Conservation (phyloP, 2,888 invertebrate genomes). For the Chymomyza fuscimana region DNA sequence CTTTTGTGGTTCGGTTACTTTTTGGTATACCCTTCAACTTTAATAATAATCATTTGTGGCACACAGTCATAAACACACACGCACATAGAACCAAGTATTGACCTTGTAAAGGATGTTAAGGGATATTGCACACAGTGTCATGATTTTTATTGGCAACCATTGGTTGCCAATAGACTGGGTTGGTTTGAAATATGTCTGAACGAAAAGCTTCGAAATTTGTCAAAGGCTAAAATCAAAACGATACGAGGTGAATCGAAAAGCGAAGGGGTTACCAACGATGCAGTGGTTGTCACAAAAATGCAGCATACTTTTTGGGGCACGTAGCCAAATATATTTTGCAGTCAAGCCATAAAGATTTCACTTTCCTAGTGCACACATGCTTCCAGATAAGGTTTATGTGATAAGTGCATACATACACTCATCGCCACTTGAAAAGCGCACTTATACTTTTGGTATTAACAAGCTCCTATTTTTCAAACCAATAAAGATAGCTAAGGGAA, state of each 20-base stretch:
- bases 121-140: background rate
- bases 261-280: constrained; percentile 10
- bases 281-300: constrained; percentile 37
- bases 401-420: too few species aligned
- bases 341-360: background rate
- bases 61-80: too few species aligned
- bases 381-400: background rate
- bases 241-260: background rate
- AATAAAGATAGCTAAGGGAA: too few species aligned
- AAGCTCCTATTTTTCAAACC: too few species aligned
- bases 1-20: background rate
- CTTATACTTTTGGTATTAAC: too few species aligned
- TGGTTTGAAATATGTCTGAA: background rate
- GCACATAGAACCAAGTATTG: too few species aligned
- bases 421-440: too few species aligned
- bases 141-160: background rate
- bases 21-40: background rate
- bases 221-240: constrained; percentile 18
- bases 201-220: constrained; percentile 14
- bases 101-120: background rate
- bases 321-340: constrained; percentile 24
- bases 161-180: too few species aligned
- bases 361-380: background rate
- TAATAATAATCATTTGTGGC: background rate
- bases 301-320: constrained; percentile 50